phyloP scores from a whole-genome alignment of 2,797 vertebrate genomes.

The Sebastes baramenuke region DNA sequence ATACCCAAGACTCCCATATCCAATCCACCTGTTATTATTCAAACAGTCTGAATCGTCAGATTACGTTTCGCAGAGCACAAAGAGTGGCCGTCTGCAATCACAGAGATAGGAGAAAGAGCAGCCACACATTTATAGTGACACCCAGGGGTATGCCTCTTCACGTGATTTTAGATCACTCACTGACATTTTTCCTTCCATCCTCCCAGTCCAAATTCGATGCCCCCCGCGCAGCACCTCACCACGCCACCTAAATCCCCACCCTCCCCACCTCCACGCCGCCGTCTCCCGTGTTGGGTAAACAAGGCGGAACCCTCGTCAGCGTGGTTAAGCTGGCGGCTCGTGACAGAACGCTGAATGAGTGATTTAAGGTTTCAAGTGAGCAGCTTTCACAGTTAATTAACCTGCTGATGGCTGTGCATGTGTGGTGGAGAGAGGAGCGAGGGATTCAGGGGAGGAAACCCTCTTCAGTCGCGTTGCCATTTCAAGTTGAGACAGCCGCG shows the following conservation, averaged over 20 bases:
- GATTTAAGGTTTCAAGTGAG: constrained; percentile 85
- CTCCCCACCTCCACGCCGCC: constrained; percentile 48
- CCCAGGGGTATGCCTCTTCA: constrained; percentile 52
- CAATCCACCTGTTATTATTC: constrained; percentile 76
- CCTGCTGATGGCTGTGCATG: constrained; percentile 80
- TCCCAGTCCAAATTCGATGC: constrained; percentile 49
- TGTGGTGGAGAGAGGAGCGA: constrained; percentile 53
- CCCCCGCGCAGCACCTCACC: constrained; percentile 11
- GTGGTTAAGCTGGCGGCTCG: constrained; percentile 73
- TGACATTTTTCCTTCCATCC: constrained; percentile 43
- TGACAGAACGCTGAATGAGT: constrained; percentile 83
- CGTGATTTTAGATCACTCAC: constrained; percentile 44
- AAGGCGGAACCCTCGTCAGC: constrained; percentile 79
- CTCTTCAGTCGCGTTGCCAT: constrained; percentile 60
- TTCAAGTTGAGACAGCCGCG: constrained; percentile 68
- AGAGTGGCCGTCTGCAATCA: constrained; percentile 59
- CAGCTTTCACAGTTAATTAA: constrained; percentile 85
- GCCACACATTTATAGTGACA: constrained; percentile 54
- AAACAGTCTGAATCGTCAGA: constrained; percentile 63
- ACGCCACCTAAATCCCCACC: constrained; percentile 48
- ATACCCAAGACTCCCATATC: constrained; percentile 53
- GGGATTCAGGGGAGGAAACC: constrained; percentile 59
- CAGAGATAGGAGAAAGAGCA: constrained; percentile 63
- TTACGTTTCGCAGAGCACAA: constrained; percentile 60
- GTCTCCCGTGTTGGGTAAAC: constrained; percentile 77